phyloP scores from a whole-genome alignment of 2,888 invertebrate genomes.

The Drosophila helvetica region DNA sequence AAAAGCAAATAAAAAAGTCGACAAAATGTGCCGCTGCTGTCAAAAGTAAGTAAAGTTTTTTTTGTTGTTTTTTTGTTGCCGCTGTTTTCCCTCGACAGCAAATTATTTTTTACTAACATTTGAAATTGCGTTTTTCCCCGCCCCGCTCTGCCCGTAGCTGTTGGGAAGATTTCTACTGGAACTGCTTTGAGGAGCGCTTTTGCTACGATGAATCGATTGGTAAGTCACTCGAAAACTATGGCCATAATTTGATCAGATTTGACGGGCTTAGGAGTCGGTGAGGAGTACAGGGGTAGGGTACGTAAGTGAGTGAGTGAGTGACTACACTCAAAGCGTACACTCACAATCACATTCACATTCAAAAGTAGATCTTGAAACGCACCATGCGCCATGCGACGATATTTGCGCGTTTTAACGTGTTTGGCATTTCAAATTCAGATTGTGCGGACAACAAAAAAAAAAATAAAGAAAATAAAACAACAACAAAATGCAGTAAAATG shows the following conservation, averaged over 20 bases:
- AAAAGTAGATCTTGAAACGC: constrained; percentile 65
- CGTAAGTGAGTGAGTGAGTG: constrained; percentile 38
- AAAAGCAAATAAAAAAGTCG: constrained; percentile 5
- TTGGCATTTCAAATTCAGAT: constrained; percentile 51
- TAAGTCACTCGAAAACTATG: constrained; percentile 63
- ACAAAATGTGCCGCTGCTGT: constrained; percentile 83
- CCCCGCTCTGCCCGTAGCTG: constrained; percentile 84
- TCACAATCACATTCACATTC: background rate
- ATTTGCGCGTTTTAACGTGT: constrained; percentile 58
- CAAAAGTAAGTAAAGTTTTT: constrained; percentile 80
- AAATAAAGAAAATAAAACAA: constrained; percentile 14
- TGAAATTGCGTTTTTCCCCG: constrained; percentile 40
- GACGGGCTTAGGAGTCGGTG: constrained; percentile 26
- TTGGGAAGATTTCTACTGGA: constrained; percentile 89
- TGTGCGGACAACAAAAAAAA: constrained; percentile 14
- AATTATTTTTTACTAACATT: constrained; percentile 44
- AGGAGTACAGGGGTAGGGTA: constrained; percentile 30
- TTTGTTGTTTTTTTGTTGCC: constrained; percentile 28
- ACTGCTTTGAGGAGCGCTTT: constrained; percentile 89
- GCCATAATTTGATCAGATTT: constrained; percentile 31
- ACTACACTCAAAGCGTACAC: constrained; percentile 3
- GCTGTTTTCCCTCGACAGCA: constrained; percentile 23
- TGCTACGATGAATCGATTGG: constrained; percentile 90
- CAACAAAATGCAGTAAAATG: background rate
- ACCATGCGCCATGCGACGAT: constrained; percentile 46